Conservation (phyloP, 2,797 vertebrate species). For the Caiman crocodilus region DNA sequence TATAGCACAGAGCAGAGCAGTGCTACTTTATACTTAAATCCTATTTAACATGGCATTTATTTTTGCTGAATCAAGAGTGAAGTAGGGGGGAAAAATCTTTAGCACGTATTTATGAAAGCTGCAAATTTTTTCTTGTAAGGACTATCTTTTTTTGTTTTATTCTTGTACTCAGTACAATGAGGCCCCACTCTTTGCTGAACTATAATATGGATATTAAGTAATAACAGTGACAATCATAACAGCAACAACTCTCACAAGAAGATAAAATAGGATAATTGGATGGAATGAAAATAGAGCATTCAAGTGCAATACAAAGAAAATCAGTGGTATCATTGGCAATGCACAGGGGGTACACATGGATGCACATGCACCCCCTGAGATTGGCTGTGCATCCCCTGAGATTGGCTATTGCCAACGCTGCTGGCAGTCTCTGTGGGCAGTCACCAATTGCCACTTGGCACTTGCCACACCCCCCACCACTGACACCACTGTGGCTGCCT, state of each 20-base stretch:
- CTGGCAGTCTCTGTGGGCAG: too few species aligned
- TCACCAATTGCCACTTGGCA: too few species aligned
- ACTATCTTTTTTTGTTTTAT: neutral
- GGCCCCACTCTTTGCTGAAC: neutral
- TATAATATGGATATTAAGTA: accelerated
- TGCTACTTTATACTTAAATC: neutral
- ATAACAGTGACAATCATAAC: neutral
- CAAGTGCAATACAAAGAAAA: slow-evolving; percentile 17
- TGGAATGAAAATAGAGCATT: neutral
- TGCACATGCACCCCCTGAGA: too few species aligned
- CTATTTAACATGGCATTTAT: neutral
- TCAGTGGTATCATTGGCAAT: neutral
- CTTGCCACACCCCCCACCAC: too few species aligned
- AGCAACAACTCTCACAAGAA: neutral
- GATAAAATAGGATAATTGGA: neutral
- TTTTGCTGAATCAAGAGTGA: neutral
- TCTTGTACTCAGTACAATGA: neutral
- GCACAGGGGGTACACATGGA: too few species aligned
- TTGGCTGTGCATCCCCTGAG: too few species aligned
- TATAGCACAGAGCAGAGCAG: neutral
- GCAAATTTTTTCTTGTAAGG: too few species aligned
- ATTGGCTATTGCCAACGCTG: too few species aligned
- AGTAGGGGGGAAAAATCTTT: too few species aligned
- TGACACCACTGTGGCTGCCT: too few species aligned
- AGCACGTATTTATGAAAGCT: too few species aligned